Evolutionary conservation across 2,888 invertebrate species (phyloP), one percentile per base, ranked within the genome.

Genomic region (Eilema caniola): DNA sequence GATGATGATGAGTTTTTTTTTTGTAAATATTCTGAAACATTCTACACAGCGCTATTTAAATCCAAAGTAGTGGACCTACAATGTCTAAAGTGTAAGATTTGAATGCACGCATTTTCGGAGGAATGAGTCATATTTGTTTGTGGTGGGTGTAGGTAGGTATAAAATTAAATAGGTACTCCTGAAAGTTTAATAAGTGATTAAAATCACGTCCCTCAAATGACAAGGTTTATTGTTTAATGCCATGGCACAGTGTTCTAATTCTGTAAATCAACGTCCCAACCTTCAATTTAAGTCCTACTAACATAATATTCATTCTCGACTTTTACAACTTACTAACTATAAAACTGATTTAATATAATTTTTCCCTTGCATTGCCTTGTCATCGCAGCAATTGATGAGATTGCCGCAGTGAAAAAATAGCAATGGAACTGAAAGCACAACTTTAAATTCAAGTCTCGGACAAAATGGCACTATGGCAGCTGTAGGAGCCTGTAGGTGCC

Each of bases 361-460:
- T 73, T 76, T 71, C 63, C 72, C 67, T 79, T 67, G 62, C 67
- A 79, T 75, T 75, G 16, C 71, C 62, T 37, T 70, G 77, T 76
- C 72, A 77, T 73, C 74, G 66, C 53, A 16, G 28, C 70, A 82
- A 81, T 82, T 78, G 74, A 81, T 81, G 82, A 69, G 74, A 79
- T 73, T 76, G 69, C 73, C 37, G 57, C 37, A 37, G n/a, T 65
- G 62, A 78, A 75, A 81, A 80, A 62, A 62, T n/a, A 69, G 69
- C 72, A 70, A 72, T 66, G 66, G 67, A 79, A 82, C 72, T 53
- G 53, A 53, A 47, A 53, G 80, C 73, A 74, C 77, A 70, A 71
- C 63, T 78, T 82, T 70, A 73, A 80, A 81, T 82, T 81, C 81
- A 61, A 71, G 73, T 76, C 81, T 76, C 80, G 81, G 75, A 70